A percentile compares a stretch with the other conserved stretches of the same genome.
Conservation (phyloP, 1,140 invertebrate species). For the Caligus rogercresseyi region DNA sequence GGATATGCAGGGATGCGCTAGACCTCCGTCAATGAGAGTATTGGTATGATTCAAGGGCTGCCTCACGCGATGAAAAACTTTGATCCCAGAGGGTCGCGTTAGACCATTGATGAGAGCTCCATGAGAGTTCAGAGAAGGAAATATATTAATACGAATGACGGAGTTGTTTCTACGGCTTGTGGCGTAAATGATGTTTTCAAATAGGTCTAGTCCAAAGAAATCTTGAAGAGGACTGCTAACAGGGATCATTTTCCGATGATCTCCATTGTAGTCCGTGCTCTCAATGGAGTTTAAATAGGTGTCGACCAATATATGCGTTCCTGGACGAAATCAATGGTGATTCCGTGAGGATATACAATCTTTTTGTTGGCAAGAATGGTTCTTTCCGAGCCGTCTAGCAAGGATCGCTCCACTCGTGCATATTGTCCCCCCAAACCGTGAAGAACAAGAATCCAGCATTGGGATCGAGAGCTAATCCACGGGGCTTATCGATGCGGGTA, state of each 20-base stretch:
- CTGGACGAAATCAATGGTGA: constrained; percentile 50
- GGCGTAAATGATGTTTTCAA: constrained; percentile 23
- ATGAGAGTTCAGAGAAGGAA: constrained; percentile 4
- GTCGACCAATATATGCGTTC: constrained; percentile 57
- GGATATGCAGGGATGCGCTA: constrained; percentile 1
- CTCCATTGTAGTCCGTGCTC: constrained; percentile 47
- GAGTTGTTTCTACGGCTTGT: constrained; percentile 21
- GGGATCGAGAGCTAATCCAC: constrained; percentile 62
- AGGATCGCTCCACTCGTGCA: constrained; percentile 41
- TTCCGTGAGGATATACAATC: constrained; percentile 51
- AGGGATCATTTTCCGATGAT: constrained; percentile 42
- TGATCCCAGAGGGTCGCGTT: constrained; percentile 39
- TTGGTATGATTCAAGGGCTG: constrained; percentile 42
- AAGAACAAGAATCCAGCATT: constrained; percentile 51
- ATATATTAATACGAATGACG: not conserved
- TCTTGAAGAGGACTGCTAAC: constrained; percentile 35
- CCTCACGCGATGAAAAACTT: constrained; percentile 49
- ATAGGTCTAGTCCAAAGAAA: constrained; percentile 12
- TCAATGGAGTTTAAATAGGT: constrained; percentile 53
- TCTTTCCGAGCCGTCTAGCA: constrained; percentile 40
- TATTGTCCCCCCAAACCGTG: constrained; percentile 47
- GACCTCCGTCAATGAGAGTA: not conserved
- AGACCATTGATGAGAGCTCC: not conserved
- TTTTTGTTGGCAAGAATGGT: constrained; percentile 36
- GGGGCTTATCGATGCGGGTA: constrained; percentile 46